phyloP scores from a whole-genome alignment of 2,888 invertebrate genomes.

The Polydrusus tereticollis region DNA sequence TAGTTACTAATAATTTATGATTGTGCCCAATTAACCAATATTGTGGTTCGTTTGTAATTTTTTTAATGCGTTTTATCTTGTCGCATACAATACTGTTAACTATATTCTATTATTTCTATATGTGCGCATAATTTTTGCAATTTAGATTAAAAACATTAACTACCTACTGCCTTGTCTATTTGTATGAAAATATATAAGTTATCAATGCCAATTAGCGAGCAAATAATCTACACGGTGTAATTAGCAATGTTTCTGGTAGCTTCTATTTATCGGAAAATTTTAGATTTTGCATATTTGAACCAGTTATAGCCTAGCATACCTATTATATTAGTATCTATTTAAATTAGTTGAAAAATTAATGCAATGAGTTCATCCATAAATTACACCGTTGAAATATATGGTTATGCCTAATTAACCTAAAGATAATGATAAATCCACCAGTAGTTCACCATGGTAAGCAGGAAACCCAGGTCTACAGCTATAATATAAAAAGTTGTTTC shows the following conservation, averaged over 20 bases:
- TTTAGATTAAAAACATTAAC: constrained; percentile 47
- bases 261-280: constrained; percentile 9
- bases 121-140: constrained; percentile 51
- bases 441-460: too few relatives aligned
- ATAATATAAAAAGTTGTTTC: too few relatives aligned
- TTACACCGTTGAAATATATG: background rate
- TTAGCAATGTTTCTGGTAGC: constrained; percentile 25
- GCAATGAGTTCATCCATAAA: constrained; percentile 5
- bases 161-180: constrained; percentile 34
- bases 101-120: constrained; percentile 45
- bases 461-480: too few relatives aligned
- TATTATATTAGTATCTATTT: constrained; percentile 8
- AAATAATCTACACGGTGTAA: constrained; percentile 28
- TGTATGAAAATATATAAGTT: constrained; percentile 45
- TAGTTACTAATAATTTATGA: background rate
- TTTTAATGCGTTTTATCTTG: constrained; percentile 51
- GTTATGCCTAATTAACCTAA: too few relatives aligned
- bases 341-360: constrained; percentile 10
- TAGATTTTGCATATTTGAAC: constrained; percentile 6
- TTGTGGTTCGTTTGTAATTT: constrained; percentile 48
- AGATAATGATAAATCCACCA: too few relatives aligned
- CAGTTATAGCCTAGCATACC: background rate
- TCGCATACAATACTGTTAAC: constrained; percentile 46
- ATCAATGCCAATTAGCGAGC: constrained; percentile 39
- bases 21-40: constrained; percentile 11